These are phyloP conservation scores for Drosophila diplacantha DNA, from an alignment of 2,888 invertebrate genomes.

Conservation along the genomic window DNA sequence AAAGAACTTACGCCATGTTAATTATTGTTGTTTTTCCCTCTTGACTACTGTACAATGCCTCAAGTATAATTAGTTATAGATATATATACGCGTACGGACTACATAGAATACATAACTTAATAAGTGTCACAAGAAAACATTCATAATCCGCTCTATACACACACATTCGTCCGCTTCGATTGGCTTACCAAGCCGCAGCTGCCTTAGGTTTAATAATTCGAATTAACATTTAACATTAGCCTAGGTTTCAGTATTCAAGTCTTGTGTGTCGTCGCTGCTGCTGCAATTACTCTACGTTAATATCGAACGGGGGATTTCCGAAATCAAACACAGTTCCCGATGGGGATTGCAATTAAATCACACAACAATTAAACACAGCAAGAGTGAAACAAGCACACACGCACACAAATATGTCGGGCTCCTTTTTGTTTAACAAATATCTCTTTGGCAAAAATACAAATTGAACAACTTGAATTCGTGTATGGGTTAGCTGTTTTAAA, in stretches of 20 bases:
- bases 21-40: slow-evolving; percentile 39
- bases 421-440: slow-evolving; percentile 43
- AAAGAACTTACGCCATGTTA: slow-evolving; percentile 54
- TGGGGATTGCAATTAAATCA: slow-evolving; percentile 7
- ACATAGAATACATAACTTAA: slow-evolving; percentile 43
- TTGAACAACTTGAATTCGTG: slow-evolving; percentile 36
- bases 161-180: slow-evolving; percentile 28
- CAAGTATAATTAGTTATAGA: slow-evolving; percentile 17
- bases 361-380: slow-evolving; percentile 21
- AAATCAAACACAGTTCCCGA: slow-evolving; percentile 31
- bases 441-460: slow-evolving; percentile 39
- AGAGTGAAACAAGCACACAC: slow-evolving; percentile 33
- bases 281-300: slow-evolving; percentile 38
- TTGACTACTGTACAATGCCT: slow-evolving; percentile 41
- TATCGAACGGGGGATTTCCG: slow-evolving; percentile 21
- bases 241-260: slow-evolving; percentile 62
- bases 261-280: slow-evolving; percentile 55
- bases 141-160: slow-evolving; percentile 46
- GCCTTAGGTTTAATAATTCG: slow-evolving; percentile 23
- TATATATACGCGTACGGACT: slow-evolving; percentile 37
- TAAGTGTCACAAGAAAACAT: slow-evolving; percentile 52
- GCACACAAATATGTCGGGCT: slow-evolving; percentile 1
- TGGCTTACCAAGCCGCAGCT: slow-evolving; percentile 22
- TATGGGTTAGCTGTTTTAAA: slow-evolving; percentile 33
- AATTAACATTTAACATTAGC: slow-evolving; percentile 50